Percentiles rank a stretch among this genome's conserved stretches.
Evolutionary conservation across 2,797 vertebrate species (phyloP).

Genomic region (Eupleurogrammus muticus): DNA sequence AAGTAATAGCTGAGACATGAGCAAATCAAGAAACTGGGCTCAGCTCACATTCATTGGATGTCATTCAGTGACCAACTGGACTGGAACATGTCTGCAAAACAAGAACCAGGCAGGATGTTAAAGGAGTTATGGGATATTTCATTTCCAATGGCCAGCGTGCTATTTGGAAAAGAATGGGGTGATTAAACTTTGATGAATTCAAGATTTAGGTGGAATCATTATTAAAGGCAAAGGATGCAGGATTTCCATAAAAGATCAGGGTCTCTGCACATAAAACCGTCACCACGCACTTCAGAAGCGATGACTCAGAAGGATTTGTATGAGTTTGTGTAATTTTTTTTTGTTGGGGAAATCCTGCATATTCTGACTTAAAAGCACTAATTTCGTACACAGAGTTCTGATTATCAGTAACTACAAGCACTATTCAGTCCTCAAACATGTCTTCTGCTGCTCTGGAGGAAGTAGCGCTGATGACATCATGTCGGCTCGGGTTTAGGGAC

Average conservation of each 20-base stretch:
- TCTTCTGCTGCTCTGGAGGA: conserved; percentile 28
- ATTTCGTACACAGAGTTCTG: not conserved
- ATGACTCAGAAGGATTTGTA: no score
- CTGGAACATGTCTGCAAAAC: conserved; percentile 30
- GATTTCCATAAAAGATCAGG: no score
- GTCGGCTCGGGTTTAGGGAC: not conserved
- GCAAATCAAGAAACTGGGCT: conserved; percentile 5
- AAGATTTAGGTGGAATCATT: not conserved
- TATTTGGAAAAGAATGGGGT: not conserved
- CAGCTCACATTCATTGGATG: not conserved
- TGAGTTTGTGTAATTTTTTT: no score
- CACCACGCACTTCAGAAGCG: no score
- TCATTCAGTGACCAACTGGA: conserved; percentile 24
- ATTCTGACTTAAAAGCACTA: no score
- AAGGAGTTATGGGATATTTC: conserved; percentile 22
- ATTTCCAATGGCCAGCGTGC: not conserved
- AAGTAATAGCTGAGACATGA: not conserved
- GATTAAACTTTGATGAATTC: no score
- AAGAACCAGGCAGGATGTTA: conserved; percentile 23
- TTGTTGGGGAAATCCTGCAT: no score
- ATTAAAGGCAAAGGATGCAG: conserved; percentile 1
- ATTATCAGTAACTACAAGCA: not conserved
- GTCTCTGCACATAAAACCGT: no score
- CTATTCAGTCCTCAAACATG: not conserved
- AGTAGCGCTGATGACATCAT: conserved; percentile 44